Evolutionary conservation across 2,888 invertebrate species (phyloP), one percentile per base, ranked within the genome.

Genomic region (Seira ritae): DNA sequence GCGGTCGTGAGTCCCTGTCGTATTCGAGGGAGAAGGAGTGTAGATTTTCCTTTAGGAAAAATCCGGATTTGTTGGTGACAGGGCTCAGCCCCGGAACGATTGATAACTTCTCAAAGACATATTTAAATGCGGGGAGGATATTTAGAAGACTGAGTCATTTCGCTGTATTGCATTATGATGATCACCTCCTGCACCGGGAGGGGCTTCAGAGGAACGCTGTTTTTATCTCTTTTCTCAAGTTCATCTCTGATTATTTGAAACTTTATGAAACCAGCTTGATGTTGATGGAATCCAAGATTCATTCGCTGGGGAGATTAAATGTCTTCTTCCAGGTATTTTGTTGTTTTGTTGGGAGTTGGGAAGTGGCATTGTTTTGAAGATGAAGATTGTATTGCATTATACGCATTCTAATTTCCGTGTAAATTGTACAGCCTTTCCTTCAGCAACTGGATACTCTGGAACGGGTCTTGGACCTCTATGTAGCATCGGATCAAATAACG

Each of bases 261-360:
- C 62, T 87, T 10, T 88, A 87, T 67, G 82, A 88, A 23, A 87
- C 87, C 6, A 74, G 82, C 10, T 46, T 89, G 22, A 87, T 89
- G 88, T 22, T 89, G 1, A 87, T 86, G 23, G 73, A 83, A 4
- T 1, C 71, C 1, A 74, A 75, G 3, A 83, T 89, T 37, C 22
- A 19, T 10, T 74, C 87, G 1, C 75, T 89, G 17, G 82, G 85
- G 1, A 17, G 37, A 17, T 69, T 89, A 1, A 75, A 23, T 4
- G 37, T 62, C 12, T 88, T 89, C 70, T 76, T 84, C 15, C 60
- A 74, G 80, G 89, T 89, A 84, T 66, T n/a, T n/a, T n/a, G n/a
- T n/a, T n/a, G 55, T 15, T 31, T 3, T n/a, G 4, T n/a, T n/a
- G 22, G n/a, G 15, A 62, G 50, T 46, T 3, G 19, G 3, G 12